These are phyloP conservation scores for Pachyramphus minor DNA, from an alignment of 2,113 vertebrate species.

Conservation along the genomic window DNA sequence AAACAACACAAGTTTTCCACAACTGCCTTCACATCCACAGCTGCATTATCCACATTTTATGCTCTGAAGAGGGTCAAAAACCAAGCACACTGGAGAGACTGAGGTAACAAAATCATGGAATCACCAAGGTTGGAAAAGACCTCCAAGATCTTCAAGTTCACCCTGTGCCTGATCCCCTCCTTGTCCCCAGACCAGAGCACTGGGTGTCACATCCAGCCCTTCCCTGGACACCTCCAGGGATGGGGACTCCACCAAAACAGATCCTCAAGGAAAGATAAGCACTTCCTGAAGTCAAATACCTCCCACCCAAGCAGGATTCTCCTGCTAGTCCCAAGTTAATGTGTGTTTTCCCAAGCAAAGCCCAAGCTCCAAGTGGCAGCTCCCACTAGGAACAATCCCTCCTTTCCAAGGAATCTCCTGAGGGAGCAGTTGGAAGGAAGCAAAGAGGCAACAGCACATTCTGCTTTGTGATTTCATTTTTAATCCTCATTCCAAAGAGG, in stretches of 20 bases:
- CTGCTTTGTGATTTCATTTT: not conserved
- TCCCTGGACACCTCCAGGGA: not conserved
- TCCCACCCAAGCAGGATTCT: not conserved
- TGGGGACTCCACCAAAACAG: fast-evolving
- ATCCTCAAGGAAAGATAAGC: not conserved
- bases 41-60: not conserved
- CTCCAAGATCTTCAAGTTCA: fast-evolving
- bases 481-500: not conserved
- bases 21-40: too few species aligned
- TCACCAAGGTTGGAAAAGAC: not conserved
- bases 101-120: not conserved
- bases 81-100: not conserved
- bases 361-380: too few species aligned
- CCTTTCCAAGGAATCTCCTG: not conserved
- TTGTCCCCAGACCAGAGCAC: not conserved
- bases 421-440: not conserved
- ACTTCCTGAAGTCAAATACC: not conserved
- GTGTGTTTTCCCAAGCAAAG: not conserved
- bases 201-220: not conserved
- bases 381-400: not conserved
- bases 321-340: fast-evolving
- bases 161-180: fast-evolving
- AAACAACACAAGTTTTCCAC: too few species aligned
- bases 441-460: not conserved
- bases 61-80: not conserved